Evolutionary conservation across 2,113 vertebrate species (phyloP), one percentile per base, ranked within the genome.

Genomic region (Polyodon spathula): DNA sequence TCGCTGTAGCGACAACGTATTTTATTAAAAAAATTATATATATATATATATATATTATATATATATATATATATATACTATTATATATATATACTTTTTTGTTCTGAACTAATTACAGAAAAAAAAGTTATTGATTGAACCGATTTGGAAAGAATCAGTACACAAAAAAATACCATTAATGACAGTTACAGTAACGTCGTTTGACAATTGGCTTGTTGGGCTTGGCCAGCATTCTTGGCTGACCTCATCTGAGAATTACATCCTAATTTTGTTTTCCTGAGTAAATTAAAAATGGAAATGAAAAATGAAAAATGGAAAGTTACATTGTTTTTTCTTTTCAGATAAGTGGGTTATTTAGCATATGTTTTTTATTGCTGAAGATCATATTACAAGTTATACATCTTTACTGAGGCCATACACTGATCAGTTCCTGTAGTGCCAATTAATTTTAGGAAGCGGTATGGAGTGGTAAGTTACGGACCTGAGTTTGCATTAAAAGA

Each of bases 1-100:
- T 89, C 90, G 83, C 87, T 90, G 76, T 72, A 76, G 67, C 63
- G 68, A 65, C 75, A 76, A 73, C 86, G 80, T 86, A 81, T 86
- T 77, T 85, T 83, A 82, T 70, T 63, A 27, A 27, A 27, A 27
- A 27, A 27, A 27, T 77, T 85, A 82, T 81, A 69, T 64, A n/a
- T n/a, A n/a, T n/a, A n/a, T n/a, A n/a, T n/a, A n/a, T n/a, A n/a
- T n/a, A n/a, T n/a, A n/a, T n/a, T n/a, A n/a, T n/a, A n/a, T n/a
- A n/a, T n/a, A n/a, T n/a, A n/a, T n/a, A n/a, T n/a, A n/a, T n/a
- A n/a, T n/a, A n/a, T n/a, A n/a, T n/a, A n/a, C n/a, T n/a, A n/a
- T n/a, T n/a, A n/a, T n/a, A n/a, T n/a, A n/a, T n/a, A n/a, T n/a
- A n/a, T n/a, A n/a, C n/a, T n/a, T n/a, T n/a, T n/a, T n/a, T n/a